Evolutionary conservation across 2,797 vertebrate genomes (phyloP), one percentile per base, ranked within the genome.

Genomic region (Periparus ater): DNA sequence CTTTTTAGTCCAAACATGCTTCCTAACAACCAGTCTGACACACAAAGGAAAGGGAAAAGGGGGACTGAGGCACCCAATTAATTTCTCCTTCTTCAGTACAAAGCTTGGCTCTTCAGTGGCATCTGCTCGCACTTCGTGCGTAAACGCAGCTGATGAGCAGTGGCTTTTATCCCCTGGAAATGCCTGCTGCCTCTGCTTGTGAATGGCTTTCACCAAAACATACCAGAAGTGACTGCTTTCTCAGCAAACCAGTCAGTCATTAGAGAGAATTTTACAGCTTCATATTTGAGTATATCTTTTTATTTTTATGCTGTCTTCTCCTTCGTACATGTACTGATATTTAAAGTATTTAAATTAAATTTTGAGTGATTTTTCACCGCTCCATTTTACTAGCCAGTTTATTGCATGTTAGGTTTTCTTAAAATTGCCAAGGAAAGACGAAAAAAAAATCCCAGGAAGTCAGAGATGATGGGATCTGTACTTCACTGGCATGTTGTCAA

Each of bases 141-240:
- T 26, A 68, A 72, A 47, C 0, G 0, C 2, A 19, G 36, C 47
- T 85, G 40, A 2, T 13, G 71, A 45, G 79, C 61, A 27, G 47
- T 20, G 53, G 22, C 11, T 44, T 45, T 86, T 72, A 19, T 81
- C 26, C 44, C 8, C 2, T 62, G 57, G 61, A 62, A 72, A 36
- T 25, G 6, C 54, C 45, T 70, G 22, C n/a, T 88, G 9, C 54
- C 26, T n/a, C 1, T 34, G 29, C 26, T 2, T 57, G 27, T 61
- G 63, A 51, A 73, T 77, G 32, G 27, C 53, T 77, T 83, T 34
- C 48, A 15, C 77, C 32, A 32, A 40, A 82, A 70, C 22, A 19
- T 38, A 13, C 15, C 27, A 44, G 26, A 32, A 55, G 7, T 25
- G 13, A 58, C 82, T 89, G 61, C 23, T 82, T 89, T 76, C 73